Evolutionary conservation across 2,113 vertebrate species (phyloP), one percentile per base, ranked within the genome.

Genomic region (Salvator merianae): DNA sequence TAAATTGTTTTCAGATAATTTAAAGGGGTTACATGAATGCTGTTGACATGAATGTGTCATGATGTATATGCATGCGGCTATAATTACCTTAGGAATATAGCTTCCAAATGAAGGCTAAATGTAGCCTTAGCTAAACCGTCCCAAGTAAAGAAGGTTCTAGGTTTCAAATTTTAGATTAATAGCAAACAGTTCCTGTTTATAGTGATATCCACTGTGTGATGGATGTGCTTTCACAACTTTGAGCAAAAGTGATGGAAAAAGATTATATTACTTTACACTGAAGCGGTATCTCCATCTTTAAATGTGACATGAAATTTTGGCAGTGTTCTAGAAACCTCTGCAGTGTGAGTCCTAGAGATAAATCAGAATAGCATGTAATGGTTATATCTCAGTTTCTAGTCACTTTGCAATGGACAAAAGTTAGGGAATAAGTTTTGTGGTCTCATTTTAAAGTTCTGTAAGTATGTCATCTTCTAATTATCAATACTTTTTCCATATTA

Each of bases 391-490:
- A 71, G 79, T 14, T 86, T 85, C 89, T 69, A 78, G 70, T 32
- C 34, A 68, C 26, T 92, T 86, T 90, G 59, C 80, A 89, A 77
- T 63, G 53, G 59, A 32, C 26, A 40, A 93, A 91, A 59, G 72
- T 12, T 50, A 20, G 59, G 73, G 89, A 82, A 68, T 16, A 86
- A 82, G 81, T 79, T 90, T 7, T 62, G 50, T 77, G 1, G 0
- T 86, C 74, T 79, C 80, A n/a, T 73, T 81, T 88, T 34, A 82
- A 87, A 20, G 4, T n/a, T 91, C 53, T 7, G 38, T 22, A 86
- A 1, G 8, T 87, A 0, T 84, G 32, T 86, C 47, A 65, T 85
- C 63, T 68, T 89, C 79, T 84, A 38, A 73, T 78, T 92, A 85
- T 93, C 82, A 86, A 73, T 82, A 66, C 63, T 65, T 76, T 83